Evolutionary conservation across 2,797 vertebrate species (phyloP), one percentile per base, ranked within the genome.

Genomic region (Neomorphus geoffroyi): DNA sequence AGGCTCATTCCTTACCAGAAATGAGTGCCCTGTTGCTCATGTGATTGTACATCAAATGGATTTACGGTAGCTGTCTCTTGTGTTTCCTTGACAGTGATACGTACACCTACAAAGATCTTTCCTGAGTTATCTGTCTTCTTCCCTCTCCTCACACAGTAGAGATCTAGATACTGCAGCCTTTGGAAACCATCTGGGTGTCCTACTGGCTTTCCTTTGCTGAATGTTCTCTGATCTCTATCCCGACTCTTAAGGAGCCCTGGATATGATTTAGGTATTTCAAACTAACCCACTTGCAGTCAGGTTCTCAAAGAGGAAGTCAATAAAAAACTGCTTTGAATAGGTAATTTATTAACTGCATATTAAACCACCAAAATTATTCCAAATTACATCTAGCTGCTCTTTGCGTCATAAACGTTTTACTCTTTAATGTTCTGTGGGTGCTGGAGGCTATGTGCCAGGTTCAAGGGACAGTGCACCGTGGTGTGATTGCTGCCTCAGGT

Each of bases 41-140:
- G 22, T 56, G 81, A 61, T 56, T 87, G 46, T 66, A 95, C 84
- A 93, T 86, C 69, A 96, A 71, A 81, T 21, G 54, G 37, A 85
- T 33, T 32, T 58, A 46, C 66, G 89, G 80, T 18, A n/a, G n/a
- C 73, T 90, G 48, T 60, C 75, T 81, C 62, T 5, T 35, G 65
- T 88, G 37, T 53, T 93, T 62, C 46, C 90, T 90, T 88, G 43
- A 61, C 86, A 94, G 65, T 27, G 14, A 30, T 73, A 56, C 14
- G 37, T 67, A 24, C 0, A 45, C 57, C 74, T 88, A 58, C 45
- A 80, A 70, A 90, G 78, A 62, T 45, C 18, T 61, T 84, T 78
- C 51, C 69, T 77, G 57, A 84, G 48, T 26, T 53, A 37, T 15
- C 5, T 57, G 1, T 66, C 57, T 78, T 50, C 22, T 18, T 4